Evolutionary conservation across 2,797 vertebrate species (phyloP).

Genomic region (Cygnus olor): DNA sequence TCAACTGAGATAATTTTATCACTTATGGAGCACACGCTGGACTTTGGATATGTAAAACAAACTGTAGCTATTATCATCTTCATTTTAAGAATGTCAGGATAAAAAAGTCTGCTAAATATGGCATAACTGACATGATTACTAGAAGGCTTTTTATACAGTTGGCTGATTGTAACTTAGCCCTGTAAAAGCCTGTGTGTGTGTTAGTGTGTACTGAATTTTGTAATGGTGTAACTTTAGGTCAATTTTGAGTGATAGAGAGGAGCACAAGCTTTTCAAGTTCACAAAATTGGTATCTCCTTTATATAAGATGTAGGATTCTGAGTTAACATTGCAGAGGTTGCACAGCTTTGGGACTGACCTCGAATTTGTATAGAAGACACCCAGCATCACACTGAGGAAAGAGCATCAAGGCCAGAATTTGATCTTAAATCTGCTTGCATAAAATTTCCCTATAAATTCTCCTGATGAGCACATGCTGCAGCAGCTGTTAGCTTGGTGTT

Average conservation of each 20-base stretch:
- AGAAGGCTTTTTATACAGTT: neutral
- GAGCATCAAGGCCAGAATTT: neutral
- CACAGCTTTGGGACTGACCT: neutral
- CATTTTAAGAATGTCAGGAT: neutral
- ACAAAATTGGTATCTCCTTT: neutral
- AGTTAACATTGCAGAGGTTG: neutral
- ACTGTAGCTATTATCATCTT: neutral
- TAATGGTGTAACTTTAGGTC: neutral
- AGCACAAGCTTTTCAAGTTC: neutral
- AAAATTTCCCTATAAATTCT: neutral
- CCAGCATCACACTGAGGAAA: neutral
- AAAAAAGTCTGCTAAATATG: neutral
- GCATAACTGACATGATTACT: neutral
- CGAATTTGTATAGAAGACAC: neutral
- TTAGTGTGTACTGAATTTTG: neutral
- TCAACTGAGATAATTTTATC: neutral
- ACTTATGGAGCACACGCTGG: neutral
- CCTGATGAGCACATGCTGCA: accelerated
- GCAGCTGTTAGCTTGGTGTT: neutral
- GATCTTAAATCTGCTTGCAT: neutral
- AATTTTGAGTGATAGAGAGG: neutral
- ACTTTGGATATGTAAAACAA: neutral
- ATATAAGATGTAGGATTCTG: neutral
- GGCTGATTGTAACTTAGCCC: neutral
- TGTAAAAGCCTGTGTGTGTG: neutral